A percentile compares a stretch with the other conserved stretches of the same genome.
Evolutionary conservation across 2,797 vertebrate genomes (phyloP).

Genomic region (Lemur catta): DNA sequence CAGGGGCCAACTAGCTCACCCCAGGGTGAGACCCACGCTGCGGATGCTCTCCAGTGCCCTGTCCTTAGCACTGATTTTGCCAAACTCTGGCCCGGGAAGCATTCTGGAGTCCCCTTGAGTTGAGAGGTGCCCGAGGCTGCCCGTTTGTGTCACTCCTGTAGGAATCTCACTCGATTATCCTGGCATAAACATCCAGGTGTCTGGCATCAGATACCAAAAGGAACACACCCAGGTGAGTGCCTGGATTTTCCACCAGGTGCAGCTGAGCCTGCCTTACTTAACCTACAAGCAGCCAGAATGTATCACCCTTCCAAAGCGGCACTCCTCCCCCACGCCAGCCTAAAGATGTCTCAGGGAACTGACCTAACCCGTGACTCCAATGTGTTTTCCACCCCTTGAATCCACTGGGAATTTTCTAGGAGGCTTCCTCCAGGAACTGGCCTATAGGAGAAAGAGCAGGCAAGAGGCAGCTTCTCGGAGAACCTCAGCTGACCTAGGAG

Average conservation of each 20-base stretch:
- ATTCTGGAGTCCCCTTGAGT: neutral
- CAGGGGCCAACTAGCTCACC: rapidly evolving
- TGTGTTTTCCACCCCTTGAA: neutral
- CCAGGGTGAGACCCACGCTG: rapidly evolving
- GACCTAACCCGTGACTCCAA: rapidly evolving
- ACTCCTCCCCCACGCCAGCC: neutral
- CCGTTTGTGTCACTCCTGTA: neutral
- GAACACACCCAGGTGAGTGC: conserved; percentile 4
- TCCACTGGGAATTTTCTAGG: neutral
- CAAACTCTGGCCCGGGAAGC: neutral
- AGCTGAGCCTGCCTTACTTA: neutral
- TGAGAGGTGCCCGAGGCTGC: neutral
- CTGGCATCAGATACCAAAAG: neutral
- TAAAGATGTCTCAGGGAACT: neutral
- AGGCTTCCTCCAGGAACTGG: neutral
- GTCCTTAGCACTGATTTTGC: neutral
- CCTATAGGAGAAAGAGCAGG: neutral
- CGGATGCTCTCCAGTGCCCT: neutral
- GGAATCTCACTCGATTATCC: neutral
- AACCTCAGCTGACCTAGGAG: neutral
- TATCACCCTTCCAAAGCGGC: neutral
- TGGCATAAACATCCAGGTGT: neutral
- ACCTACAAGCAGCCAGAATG: neutral
- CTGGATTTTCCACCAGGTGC: neutral
- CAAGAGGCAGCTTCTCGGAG: neutral